A percentile compares a stretch with the other conserved stretches of the same genome.
These are phyloP conservation scores for Psilopsiagon aurifrons DNA, from an alignment of 2,113 vertebrate species.

Conservation along the genomic window DNA sequence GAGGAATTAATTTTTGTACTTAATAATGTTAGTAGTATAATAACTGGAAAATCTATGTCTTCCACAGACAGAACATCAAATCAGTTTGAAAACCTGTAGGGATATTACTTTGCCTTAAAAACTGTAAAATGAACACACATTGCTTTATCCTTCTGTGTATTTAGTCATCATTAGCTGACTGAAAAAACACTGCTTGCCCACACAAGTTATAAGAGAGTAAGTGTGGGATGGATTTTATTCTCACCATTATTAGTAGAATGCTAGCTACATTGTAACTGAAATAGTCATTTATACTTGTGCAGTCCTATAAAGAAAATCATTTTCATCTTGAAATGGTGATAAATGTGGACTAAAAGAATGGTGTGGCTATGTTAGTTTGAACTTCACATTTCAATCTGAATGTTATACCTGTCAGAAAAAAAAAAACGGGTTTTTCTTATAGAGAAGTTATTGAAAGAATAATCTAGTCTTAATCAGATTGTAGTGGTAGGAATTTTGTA, in stretches of 20 bases:
- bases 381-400: not conserved
- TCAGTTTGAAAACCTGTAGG: not conserved
- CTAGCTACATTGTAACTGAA: not conserved
- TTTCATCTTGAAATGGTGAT: not conserved
- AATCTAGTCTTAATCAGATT: not conserved
- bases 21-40: not conserved
- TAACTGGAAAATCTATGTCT: not conserved
- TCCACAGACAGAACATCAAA: not conserved
- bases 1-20: conserved; percentile 3
- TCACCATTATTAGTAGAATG: not conserved
- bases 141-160: not conserved
- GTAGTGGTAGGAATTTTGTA: not conserved
- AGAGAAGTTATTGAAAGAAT: not conserved
- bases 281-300: not conserved
- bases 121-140: accelerated
- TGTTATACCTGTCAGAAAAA: not conserved
- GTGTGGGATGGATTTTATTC: not conserved
- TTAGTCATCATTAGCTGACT: not conserved
- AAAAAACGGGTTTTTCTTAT: not conserved
- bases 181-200: not conserved
- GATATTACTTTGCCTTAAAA: not conserved
- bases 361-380: not conserved
- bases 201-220: not conserved
- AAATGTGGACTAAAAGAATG: not conserved
- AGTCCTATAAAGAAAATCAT: not conserved